A percentile compares a stretch with the other conserved stretches of the same genome.
These are phyloP conservation scores for Rhagophthalmus giganteus DNA, from an alignment of 2,888 invertebrate genomes.

Conservation along the genomic window DNA sequence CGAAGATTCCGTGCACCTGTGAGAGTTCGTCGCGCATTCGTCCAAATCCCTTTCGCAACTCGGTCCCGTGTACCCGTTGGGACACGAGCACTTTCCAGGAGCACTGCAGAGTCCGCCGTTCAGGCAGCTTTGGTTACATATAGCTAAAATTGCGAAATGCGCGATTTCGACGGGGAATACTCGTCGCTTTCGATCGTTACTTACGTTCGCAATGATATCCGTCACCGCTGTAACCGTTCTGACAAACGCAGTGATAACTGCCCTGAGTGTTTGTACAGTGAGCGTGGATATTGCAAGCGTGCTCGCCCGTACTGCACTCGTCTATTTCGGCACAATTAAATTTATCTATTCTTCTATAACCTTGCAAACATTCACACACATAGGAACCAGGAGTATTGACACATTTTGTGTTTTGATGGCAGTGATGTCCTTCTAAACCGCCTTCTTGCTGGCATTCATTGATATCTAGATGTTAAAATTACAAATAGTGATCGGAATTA, in stretches of 20 bases:
- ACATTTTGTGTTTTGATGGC: conserved; percentile 81
- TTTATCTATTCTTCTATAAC: conserved; percentile 75
- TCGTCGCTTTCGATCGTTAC: too few relatives aligned
- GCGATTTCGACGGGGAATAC: too few relatives aligned
- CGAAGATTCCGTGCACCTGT: conserved; percentile 75
- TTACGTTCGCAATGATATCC: conserved; percentile 80
- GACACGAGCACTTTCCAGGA: conserved; percentile 78
- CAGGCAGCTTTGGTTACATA: conserved; percentile 77
- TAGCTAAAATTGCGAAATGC: conserved; percentile 72
- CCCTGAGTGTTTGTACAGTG: conserved; percentile 81
- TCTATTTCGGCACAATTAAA: conserved; percentile 81
- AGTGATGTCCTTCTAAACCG: conserved; percentile 80
- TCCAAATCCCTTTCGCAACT: conserved; percentile 86
- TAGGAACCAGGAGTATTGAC: conserved; percentile 82
- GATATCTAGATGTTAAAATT: conserved; percentile 63
- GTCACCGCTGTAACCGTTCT: conserved; percentile 74
- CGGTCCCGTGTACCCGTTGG: conserved; percentile 77
- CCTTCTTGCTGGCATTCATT: conserved; percentile 83
- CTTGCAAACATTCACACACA: conserved; percentile 80
- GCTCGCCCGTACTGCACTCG: conserved; percentile 73
- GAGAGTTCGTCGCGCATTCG: conserved; percentile 74
- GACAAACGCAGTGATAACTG: conserved; percentile 76
- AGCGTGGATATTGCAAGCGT: conserved; percentile 76
- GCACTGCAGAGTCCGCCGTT: conserved; percentile 82
- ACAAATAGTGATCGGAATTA: too few relatives aligned